Evolutionary conservation across 92 coral and sea anemone genomes (phyloP).

Genomic region (Phenganax subtilis): DNA sequence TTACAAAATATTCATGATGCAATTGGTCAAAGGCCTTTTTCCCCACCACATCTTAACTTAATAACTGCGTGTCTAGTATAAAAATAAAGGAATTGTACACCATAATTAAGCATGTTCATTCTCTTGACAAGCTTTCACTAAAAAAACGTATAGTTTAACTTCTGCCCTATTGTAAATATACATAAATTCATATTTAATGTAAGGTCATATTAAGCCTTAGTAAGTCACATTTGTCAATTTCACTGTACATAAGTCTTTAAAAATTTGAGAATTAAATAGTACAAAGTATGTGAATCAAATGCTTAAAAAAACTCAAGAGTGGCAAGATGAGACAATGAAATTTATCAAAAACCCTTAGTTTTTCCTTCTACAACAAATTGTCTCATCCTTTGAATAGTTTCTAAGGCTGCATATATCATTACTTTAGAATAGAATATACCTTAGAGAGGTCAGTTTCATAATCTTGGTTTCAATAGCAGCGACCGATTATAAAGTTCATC

Average conservation of each 20-base stretch:
- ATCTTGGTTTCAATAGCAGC: slow-evolving; percentile 74
- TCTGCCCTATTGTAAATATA: slow-evolving; percentile 2
- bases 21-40: neutral
- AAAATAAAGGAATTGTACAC: slow-evolving; percentile 14
- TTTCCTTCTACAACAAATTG: neutral
- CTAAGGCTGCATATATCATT: slow-evolving; percentile 7
- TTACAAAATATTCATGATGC: neutral
- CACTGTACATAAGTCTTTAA: slow-evolving; percentile 12
- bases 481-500: slow-evolving; percentile 92
- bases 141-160: slow-evolving; percentile 6
- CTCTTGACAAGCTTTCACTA: neutral
- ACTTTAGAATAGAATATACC: neutral
- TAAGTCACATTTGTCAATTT: neutral
- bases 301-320: neutral
- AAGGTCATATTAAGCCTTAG: neutral
- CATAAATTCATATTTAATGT: neutral
- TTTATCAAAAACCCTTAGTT: neutral
- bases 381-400: neutral
- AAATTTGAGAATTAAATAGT: slow-evolving; percentile 17
- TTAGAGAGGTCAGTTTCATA: neutral
- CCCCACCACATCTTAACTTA: neutral
- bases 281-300: slow-evolving; percentile 8
- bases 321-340: neutral
- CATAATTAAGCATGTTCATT: neutral
- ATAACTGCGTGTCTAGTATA: neutral